phyloP scores from a whole-genome alignment of 2,113 vertebrate species.

The Onychorhynchus coronatus region DNA sequence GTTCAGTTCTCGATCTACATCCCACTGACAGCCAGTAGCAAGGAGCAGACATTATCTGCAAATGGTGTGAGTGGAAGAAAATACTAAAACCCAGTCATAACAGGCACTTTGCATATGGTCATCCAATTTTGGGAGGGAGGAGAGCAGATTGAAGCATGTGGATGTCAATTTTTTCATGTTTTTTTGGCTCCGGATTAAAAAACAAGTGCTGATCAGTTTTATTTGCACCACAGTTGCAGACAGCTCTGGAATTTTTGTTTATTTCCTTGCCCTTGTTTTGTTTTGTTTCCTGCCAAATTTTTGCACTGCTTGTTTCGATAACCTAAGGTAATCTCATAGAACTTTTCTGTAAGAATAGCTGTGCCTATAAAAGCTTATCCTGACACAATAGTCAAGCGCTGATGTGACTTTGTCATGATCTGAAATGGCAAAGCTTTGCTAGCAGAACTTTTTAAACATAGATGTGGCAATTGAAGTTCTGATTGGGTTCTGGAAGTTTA shows the following conservation, averaged over 20 bases:
- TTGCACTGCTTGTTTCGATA: neutral
- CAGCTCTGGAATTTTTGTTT: neutral
- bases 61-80: neutral
- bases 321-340: neutral
- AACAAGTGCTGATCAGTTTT: neutral
- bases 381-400: neutral
- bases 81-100: neutral
- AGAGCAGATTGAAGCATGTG: neutral
- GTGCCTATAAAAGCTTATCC: neutral
- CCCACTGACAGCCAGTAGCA: neutral
- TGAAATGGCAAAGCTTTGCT: neutral
- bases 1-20: neutral
- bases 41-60: neutral
- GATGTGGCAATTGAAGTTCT: neutral
- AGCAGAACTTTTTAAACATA: neutral
- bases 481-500: neutral
- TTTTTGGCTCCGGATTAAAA: neutral
- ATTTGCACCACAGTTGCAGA: neutral
- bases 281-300: neutral
- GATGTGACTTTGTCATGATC: neutral
- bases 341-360: neutral
- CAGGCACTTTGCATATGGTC: neutral
- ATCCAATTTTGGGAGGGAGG: neutral
- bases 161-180: neutral
- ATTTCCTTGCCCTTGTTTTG: neutral